Percentiles rank a stretch among this genome's conserved stretches.
phyloP scores from a whole-genome alignment of 2,797 vertebrate genomes.

The Acanthurus tractus region DNA sequence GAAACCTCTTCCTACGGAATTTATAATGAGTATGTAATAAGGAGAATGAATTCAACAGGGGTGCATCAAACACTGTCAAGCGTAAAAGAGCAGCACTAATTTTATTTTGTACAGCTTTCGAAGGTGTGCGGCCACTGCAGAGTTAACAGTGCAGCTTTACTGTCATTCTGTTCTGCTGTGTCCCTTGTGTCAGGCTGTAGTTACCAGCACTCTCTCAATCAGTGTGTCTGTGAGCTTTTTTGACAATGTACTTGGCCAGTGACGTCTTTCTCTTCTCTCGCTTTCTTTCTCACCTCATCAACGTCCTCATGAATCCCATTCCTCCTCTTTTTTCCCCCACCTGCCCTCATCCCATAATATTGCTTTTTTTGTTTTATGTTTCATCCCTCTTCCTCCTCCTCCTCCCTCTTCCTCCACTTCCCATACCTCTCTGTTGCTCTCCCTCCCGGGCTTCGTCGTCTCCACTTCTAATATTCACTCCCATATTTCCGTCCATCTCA shows the following conservation, averaged over 20 bases:
- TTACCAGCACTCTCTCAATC: constrained; percentile 25
- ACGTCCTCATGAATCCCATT: neutral
- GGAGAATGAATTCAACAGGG: neutral
- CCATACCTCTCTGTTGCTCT: constrained; percentile 2
- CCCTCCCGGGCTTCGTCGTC: neutral
- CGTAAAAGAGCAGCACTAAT: neutral
- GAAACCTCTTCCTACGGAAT: neutral
- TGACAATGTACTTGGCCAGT: constrained; percentile 30
- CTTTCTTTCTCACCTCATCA: constrained; percentile 31
- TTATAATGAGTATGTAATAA: no score
- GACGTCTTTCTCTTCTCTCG: neutral
- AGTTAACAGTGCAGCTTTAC: constrained; percentile 6
- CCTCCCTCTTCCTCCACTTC: neutral
- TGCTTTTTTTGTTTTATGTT: constrained; percentile 13
- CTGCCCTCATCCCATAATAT: constrained; percentile 8
- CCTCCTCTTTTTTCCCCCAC: constrained; percentile 13
- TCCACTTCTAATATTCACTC: constrained; percentile 32
- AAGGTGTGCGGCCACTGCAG: neutral
- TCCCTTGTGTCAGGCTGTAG: constrained; percentile 31
- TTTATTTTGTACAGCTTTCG: neutral
- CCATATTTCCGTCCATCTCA: constrained; percentile 17
- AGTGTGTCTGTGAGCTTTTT: constrained; percentile 15
- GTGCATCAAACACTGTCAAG: neutral
- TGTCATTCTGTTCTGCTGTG: constrained; percentile 7
- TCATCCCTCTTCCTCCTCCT: neutral